Percentiles rank a stretch among this genome's conserved stretches.
phyloP scores from a whole-genome alignment of 2,888 invertebrate species.

The Halictus quadricinctus region DNA sequence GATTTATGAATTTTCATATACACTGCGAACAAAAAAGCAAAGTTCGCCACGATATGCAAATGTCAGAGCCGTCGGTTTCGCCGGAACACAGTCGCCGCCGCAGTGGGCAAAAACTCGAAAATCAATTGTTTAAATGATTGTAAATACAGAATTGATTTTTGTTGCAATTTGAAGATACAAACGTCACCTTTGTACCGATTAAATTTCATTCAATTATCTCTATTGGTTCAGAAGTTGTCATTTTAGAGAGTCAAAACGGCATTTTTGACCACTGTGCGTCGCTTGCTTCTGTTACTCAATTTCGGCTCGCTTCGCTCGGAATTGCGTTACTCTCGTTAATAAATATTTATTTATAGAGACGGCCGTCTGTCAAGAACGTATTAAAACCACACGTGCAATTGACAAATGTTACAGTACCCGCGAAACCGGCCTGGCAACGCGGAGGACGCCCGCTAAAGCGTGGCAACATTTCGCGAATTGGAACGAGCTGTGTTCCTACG shows the following conservation, averaged over 20 bases:
- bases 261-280: background rate
- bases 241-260: no score
- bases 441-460: background rate
- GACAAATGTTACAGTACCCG: background rate
- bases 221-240: no score
- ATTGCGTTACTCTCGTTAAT: background rate
- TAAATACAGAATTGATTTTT: no score
- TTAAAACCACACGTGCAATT: background rate
- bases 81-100: background rate
- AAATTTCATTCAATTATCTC: no score
- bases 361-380: background rate
- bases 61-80: constrained; percentile 31
- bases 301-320: background rate
- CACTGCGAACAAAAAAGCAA: constrained; percentile 55
- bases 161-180: no score
- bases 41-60: constrained; percentile 41
- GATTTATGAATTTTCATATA: constrained; percentile 43
- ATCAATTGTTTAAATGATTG: no score
- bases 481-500: background rate
- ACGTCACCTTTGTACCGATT: no score
- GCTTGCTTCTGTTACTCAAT: constrained; percentile 40
- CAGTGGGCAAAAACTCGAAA: no score
- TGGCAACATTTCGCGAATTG: background rate
- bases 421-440: background rate
- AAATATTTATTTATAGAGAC: background rate